Evolutionary conservation across 35 echinoderm and acorn worm genomes (phyloP), one percentile per base, ranked within the genome.

Genomic region (Lytechinus variegatus): DNA sequence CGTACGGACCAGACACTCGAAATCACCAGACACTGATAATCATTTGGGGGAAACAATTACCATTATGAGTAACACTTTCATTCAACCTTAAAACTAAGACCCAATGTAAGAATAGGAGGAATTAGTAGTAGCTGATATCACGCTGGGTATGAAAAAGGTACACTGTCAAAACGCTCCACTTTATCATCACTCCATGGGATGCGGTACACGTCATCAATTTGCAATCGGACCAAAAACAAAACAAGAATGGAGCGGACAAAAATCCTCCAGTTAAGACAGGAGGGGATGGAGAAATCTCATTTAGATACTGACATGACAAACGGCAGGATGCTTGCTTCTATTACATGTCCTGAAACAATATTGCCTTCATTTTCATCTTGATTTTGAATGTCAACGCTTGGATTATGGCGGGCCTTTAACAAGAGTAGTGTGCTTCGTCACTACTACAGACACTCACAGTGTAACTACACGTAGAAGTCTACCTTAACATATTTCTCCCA

Each of bases 191-290:
- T 79, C 66, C 19, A 79, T 79, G 66, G 66, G 66, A 79, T 79
- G 66, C 66, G 66, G 66, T 79, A 79, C 66, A 79, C 66, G 66
- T 79, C 66, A 79, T 79, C 66, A 79, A 79, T 79, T 79, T 79
- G 66, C 66, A 79, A 79, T 79, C 66, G 66, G 66, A 79, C 66
- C 66, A 79, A 79, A 79, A n/a, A 19, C 66, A 79, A 79, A 79
- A 1, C 19, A 24, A 21, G 24, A 71, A 13, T 21, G 24, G 19
- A 71, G 19, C 16, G 5, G 6, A 79, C 4, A 79, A 79, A n/a
- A 79, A 19, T 79, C 66, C 21, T 79, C 66, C 6, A 24, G n/a
- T 79, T 16, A 79, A 24, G 4, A n/a, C 4, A 79, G 66, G 24
- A 79, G 19, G n/a, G 66, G 66, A 79, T 79, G 66, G 66, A 79